These are phyloP conservation scores for Metallyticus violacea DNA, from an alignment of 2,888 invertebrate species.

Conservation along the genomic window DNA sequence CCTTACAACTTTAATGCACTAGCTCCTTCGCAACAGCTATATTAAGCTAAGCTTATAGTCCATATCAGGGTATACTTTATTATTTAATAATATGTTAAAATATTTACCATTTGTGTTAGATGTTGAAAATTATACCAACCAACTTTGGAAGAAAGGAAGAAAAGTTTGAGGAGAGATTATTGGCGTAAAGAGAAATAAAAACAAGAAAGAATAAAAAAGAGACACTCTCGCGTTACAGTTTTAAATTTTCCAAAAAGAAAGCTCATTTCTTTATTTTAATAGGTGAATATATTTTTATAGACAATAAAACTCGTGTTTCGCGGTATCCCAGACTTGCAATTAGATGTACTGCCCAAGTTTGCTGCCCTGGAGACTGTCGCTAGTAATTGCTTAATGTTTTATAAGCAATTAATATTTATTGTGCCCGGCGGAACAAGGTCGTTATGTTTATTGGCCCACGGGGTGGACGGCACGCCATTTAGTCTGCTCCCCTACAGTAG, in stretches of 20 bases:
- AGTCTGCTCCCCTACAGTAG: neutral
- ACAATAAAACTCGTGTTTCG: neutral
- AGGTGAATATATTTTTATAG: neutral
- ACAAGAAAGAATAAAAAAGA: too few relatives aligned
- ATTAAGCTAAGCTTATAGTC: too few relatives aligned
- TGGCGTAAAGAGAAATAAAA: too few relatives aligned
- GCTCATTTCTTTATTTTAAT: neutral
- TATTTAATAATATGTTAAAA: too few relatives aligned
- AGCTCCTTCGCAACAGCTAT: too few relatives aligned
- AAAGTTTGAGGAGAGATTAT: too few relatives aligned
- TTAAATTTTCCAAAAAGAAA: neutral
- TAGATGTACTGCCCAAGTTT: neutral
- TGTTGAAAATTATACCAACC: too few relatives aligned
- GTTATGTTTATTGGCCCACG: neutral
- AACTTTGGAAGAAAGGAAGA: too few relatives aligned
- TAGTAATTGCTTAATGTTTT: neutral
- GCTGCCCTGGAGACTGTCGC: neutral
- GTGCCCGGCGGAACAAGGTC: neutral
- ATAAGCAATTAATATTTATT: neutral
- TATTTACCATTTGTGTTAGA: too few relatives aligned
- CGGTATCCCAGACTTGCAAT: neutral
- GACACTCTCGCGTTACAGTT: too few relatives aligned
- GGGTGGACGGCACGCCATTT: neutral
- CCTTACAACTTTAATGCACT: too few relatives aligned
- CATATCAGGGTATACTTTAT: too few relatives aligned